Conservation (phyloP, 2,888 invertebrate genomes). For the Drosophila dives region DNA sequence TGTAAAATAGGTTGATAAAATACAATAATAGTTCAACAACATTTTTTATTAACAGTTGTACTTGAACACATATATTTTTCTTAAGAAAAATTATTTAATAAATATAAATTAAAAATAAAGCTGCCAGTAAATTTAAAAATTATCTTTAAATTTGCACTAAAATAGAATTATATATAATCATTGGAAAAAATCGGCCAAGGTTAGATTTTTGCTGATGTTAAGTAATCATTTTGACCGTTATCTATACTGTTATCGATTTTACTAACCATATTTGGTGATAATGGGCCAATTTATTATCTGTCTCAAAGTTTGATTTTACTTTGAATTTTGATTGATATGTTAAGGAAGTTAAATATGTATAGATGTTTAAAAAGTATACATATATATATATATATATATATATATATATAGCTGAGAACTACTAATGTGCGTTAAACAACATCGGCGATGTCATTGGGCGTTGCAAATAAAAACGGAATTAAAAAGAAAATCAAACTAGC, state of each 20-base stretch:
- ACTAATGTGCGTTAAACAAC: not conserved
- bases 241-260: not conserved
- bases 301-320: conserved; percentile 8
- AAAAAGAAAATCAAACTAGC: conserved; percentile 33
- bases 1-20: not conserved
- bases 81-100: not conserved
- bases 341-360: conserved; percentile 59
- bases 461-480: conserved; percentile 52
- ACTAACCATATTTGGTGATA: conserved; percentile 6
- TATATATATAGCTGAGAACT: conserved; percentile 6
- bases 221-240: not conserved
- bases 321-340: conserved; percentile 58
- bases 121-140: not conserved
- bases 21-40: not conserved
- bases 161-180: not conserved
- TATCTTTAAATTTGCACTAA: not conserved
- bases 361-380: not conserved
- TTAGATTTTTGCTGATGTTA: conserved; percentile 3
- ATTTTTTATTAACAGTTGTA: not conserved
- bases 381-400: too few relatives aligned
- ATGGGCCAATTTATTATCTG: conserved; percentile 1
- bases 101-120: not conserved
- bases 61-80: not conserved
- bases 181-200: conserved; percentile 9
- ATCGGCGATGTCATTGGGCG: conserved; percentile 53